Evolutionary conservation across 2,797 vertebrate species (phyloP).

Genomic region (Sandelia bainsii): DNA sequence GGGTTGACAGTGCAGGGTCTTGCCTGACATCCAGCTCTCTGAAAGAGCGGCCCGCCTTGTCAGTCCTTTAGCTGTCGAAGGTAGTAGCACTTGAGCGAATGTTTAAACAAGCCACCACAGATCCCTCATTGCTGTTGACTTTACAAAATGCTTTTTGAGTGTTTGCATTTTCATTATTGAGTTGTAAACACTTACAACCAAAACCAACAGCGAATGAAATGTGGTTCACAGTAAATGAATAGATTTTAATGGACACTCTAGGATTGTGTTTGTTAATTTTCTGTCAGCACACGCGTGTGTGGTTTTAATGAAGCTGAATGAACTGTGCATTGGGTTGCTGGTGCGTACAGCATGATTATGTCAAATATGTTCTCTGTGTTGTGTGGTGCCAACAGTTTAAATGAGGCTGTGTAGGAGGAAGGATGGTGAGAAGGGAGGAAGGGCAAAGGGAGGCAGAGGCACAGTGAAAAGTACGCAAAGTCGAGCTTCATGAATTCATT

Average conservation of each 20-base stretch:
- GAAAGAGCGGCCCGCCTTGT: slow-evolving; percentile 45
- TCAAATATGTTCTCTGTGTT: slow-evolving; percentile 48
- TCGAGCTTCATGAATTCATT: slow-evolving; percentile 59
- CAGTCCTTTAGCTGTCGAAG: slow-evolving; percentile 47
- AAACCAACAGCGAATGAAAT: slow-evolving; percentile 58
- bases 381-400: slow-evolving; percentile 49
- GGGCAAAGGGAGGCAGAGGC: slow-evolving; percentile 48
- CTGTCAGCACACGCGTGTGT: slow-evolving; percentile 1
- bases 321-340: slow-evolving; percentile 54
- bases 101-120: slow-evolving; percentile 51
- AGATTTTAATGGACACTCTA: slow-evolving; percentile 67
- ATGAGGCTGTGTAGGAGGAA: slow-evolving; percentile 37
- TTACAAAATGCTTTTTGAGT: slow-evolving; percentile 29
- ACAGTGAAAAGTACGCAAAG: slow-evolving; percentile 50
- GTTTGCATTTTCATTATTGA: slow-evolving; percentile 60
- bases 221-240: slow-evolving; percentile 63
- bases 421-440: slow-evolving; percentile 22
- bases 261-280: slow-evolving; percentile 66
- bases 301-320: slow-evolving; percentile 68
- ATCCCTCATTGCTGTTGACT: slow-evolving; percentile 28
- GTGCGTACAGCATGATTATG: slow-evolving; percentile 53
- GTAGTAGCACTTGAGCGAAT: slow-evolving; percentile 41
- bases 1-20: slow-evolving; percentile 70
- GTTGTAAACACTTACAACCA: slow-evolving; percentile 58
- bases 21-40: slow-evolving; percentile 62